Base-by-base conservation (phyloP, 2,113 vertebrate species). In the Hiodon alosoides region DNA sequence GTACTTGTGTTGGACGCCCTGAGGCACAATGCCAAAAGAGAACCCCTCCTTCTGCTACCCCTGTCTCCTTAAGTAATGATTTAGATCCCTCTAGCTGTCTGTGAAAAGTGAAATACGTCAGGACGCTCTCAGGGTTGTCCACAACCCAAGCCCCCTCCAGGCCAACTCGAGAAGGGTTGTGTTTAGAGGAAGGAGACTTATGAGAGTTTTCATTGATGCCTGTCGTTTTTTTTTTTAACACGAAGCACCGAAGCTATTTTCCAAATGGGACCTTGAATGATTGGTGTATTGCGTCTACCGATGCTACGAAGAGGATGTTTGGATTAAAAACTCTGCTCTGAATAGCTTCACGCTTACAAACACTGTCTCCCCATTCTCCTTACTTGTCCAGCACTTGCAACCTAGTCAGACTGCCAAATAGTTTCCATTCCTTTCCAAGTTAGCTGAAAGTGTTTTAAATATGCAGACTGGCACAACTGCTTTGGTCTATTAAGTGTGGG, bases 191-290 rank as follows among this genome's bases (percentile, higher is more conserved):
- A 31, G 31, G 31, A 1, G 31, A 1, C 31, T 31, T 31, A 31
- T 67, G 65, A 8, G 31, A 2, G 8, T 47, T 11, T 16, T 59
- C 7, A 55, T 71, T 13, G 48, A 60, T 14, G 46, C 4, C 13
- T 11, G 7, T 50, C 53, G 31, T 0, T 0, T 31, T 31, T 31
- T 54, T 31, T 71, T 46, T 70, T 71, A 47, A 59, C 17, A 4
- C 69, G 14, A 71, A n/a, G 46, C 55, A 47, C 11, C 67, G 64
- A 2, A 53, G 75, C 82, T 50, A 78, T 79, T 82, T 76, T 84
- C 85, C 81, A 84, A 85, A 85, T 83, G 82, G 85, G 83, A 81
- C 50, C 73, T 8, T 74, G 50, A 13, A 77, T 66, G 78, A 68
- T 50, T 54, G 67, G 75, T 83, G 51, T 69, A 70, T 72, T 73